These are phyloP conservation scores for Aplidium turbinatum DNA, from an alignment of 23 tunicate species.

Conservation along the genomic window DNA sequence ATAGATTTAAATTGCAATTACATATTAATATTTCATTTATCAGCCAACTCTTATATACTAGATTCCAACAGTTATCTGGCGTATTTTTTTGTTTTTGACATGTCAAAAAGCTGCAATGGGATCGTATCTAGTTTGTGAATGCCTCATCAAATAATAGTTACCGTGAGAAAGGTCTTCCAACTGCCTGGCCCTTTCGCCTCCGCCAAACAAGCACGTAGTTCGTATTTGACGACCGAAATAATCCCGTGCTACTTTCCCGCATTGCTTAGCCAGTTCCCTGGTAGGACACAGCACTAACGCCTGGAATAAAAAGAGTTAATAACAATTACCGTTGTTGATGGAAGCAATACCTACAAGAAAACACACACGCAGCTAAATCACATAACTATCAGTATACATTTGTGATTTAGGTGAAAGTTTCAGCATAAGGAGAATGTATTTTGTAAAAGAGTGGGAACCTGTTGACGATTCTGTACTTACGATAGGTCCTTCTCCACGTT, in stretches of 20 bases:
- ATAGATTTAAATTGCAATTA: not conserved
- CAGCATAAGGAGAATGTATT: no score
- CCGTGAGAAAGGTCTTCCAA: constrained; percentile 21
- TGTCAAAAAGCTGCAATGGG: no score
- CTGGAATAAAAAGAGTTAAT: constrained; percentile 19
- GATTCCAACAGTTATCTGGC: no score
- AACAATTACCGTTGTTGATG: no score
- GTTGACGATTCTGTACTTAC: constrained; percentile 65
- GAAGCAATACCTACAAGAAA: no score
- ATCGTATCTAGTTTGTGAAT: no score
- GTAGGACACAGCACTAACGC: constrained; percentile 92
- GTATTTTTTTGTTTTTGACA: no score
- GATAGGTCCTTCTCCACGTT: constrained; percentile 42
- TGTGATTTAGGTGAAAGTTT: no score
- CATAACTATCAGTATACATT: no score
- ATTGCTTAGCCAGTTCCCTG: constrained; percentile 91
- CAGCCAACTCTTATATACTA: not conserved
- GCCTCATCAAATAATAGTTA: not conserved
- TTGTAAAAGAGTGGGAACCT: no score
- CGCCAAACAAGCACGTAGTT: constrained; percentile 75
- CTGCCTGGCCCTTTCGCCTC: constrained; percentile 43
- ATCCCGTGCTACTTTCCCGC: constrained; percentile 44
- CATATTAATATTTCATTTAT: not conserved
- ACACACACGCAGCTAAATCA: no score
- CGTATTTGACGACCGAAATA: constrained; percentile 21